phyloP scores from a whole-genome alignment of 2,113 vertebrate genomes.

The Nesogale talazaci region DNA sequence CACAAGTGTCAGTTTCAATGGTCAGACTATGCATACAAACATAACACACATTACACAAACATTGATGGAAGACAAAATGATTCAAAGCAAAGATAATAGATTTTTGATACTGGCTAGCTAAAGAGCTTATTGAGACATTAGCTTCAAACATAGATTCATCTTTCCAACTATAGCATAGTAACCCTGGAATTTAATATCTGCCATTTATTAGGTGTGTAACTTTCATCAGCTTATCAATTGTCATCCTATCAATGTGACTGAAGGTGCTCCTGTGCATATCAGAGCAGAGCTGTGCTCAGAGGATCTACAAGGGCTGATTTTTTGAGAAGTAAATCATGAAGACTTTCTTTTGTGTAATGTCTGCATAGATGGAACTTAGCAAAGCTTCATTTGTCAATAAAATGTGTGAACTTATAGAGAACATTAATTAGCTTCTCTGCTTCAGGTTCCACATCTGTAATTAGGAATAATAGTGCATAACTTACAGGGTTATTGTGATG shows the following conservation, averaged over 20 bases:
- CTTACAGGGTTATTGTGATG: neutral
- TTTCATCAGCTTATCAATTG: neutral
- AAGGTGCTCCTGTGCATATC: neutral
- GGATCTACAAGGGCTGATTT: neutral
- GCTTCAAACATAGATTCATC: neutral
- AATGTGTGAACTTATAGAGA: neutral
- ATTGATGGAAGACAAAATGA: slow-evolving; percentile 3
- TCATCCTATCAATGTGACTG: neutral
- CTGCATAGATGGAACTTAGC: too few species aligned
- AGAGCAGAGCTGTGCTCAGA: neutral
- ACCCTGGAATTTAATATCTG: neutral
- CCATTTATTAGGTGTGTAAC: neutral
- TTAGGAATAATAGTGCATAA: neutral
- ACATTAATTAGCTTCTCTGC: neutral
- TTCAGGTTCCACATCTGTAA: neutral
- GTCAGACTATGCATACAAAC: neutral
- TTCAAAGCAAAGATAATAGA: neutral
- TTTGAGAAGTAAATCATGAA: neutral
- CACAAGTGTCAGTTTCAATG: slow-evolving; percentile 15
- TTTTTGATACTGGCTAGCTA: neutral
- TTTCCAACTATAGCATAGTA: neutral
- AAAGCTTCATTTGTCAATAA: too few species aligned
- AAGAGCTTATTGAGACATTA: neutral
- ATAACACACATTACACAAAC: neutral
- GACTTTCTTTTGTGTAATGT: neutral